Evolutionary conservation across 2,888 invertebrate species (phyloP), one percentile per base, ranked within the genome.

Genomic region (Metopia argyrocephala): DNA sequence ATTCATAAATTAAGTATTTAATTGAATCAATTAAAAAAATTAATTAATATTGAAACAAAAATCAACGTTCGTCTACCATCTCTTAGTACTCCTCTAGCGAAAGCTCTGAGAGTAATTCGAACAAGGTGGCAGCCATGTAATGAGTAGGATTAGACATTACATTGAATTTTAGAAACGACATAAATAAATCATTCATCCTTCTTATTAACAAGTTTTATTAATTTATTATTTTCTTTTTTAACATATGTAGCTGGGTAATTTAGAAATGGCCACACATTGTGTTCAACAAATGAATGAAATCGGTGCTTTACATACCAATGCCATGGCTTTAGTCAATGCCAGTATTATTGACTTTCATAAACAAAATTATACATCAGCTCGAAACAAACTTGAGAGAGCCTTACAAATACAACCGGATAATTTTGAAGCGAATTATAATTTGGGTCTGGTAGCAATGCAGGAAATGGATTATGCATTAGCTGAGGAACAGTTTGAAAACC

Each of bases 341-440:
- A 96, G 96, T 5, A 96, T 96, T 85, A 95, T 96, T 85, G 93
- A 94, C 78, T 94, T 94, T 87, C 92, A 93, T 52, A 93, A 93
- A 85, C 93, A 93, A 25, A 94, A 96, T 82, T 91, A 92, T 56
- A 94, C 94, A 79, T 93, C 93, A 85, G 96, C 96, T 0, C 92
- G 93, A 80, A 93, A 94, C 84, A 93, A 94, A 86, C 94, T 95
- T 85, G 92, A 93, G 71, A 94, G 94, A 83, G 97, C 97, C 0
- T 89, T 97, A 48, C 94, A 94, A 84, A 94, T 94, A 86, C 96
- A 97, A 85, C 93, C 96, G 0, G 94, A 94, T 27, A 96, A 95
- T 87, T 94, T 97, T 38, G 96, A 97, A 90, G 96, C 96, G 1
- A 92, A 95, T 38, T 96, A 95, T 87, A 96, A 97, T 91, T 90